Evolutionary conservation across 2,797 vertebrate species (phyloP), one percentile per base, ranked within the genome.

Genomic region (Ctenosaura bakeri): DNA sequence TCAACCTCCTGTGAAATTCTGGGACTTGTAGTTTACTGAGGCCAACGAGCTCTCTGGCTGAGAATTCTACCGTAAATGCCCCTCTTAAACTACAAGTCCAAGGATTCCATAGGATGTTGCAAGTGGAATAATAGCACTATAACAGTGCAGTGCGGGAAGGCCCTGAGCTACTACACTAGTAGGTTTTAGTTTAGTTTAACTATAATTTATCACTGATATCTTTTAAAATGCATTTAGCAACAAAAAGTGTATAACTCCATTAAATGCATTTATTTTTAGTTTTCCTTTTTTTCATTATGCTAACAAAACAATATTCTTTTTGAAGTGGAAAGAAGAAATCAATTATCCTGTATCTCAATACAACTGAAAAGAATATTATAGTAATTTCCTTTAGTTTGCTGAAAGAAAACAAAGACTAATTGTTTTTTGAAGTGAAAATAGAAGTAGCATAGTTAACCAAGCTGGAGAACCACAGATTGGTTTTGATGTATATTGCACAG

Each of bases 401-500:
- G 86, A 74, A 64, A 93, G 86, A 93, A 66, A 95, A 93, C 91
- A 94, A 94, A 92, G 87, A 93, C 85, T 94, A 94, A 94, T 94
- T 95, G 93, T 95, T 95, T 96, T 94, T 94, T 95, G 69, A 93
- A 95, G 92, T 89, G 90, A 96, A 96, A 95, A 92, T 87, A 93
- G 93, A 96, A 96, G 93, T 93, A 92, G 92, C 62, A 50, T 38
- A 94, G 95, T 93, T 96, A 93, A 96, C 92, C 91, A 89, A 95
- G 93, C 93, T 92, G 85, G 93, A 91, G 94, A 94, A 94, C 94
- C 95, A 92, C 94, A 95, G 92, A 91, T 90, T 93, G 90, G 92
- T 93, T 95, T 96, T 94, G 95, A 95, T 96, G 94, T 95, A 94
- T 95, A 89, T 92, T 92, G 90, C 93, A 95, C 93, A 97, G 96